A percentile compares a stretch with the other conserved stretches of the same genome.
Evolutionary conservation across 2,113 vertebrate species (phyloP).

Genomic region (Hystrix cristata): DNA sequence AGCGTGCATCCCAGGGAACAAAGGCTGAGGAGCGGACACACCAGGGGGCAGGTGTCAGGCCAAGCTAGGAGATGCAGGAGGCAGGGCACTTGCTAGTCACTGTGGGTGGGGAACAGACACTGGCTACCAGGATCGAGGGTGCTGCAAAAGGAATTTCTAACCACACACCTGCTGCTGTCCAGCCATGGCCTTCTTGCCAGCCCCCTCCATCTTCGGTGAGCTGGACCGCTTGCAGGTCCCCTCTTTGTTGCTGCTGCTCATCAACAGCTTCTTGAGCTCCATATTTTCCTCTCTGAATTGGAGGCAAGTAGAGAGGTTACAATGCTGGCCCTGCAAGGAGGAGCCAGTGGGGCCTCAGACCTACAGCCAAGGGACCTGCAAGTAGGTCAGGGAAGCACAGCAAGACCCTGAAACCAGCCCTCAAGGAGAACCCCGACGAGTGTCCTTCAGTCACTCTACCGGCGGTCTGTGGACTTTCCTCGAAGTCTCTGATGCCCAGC

Average conservation of each 20-base stretch:
- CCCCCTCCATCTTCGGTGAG: conserved; percentile 85
- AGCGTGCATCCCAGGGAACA: not conserved
- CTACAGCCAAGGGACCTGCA: not conserved
- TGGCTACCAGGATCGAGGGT: not conserved
- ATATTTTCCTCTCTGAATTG: conserved; percentile 93
- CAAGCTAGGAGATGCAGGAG: not conserved
- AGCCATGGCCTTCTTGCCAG: conserved; percentile 87
- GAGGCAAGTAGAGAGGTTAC: not conserved
- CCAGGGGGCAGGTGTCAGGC: not conserved
- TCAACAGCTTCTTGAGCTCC: conserved; percentile 95
- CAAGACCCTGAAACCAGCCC: not conserved
- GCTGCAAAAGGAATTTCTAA: not conserved
- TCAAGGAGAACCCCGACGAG: not conserved
- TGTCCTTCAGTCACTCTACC: not conserved
- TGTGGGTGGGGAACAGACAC: rapidly evolving
- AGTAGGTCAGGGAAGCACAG: not conserved
- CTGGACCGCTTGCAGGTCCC: conserved; percentile 83
- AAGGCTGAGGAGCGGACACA: not conserved
- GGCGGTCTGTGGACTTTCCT: not conserved
- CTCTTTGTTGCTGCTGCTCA: conserved; percentile 84
- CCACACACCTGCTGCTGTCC: conserved; percentile 92
- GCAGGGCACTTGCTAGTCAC: not conserved
- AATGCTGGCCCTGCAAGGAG: not conserved
- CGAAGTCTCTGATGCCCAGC: not conserved
- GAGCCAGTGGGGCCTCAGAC: no score